Evolutionary conservation across 2,113 vertebrate genomes (phyloP), one percentile per base, ranked within the genome.

Genomic region (Nycticorax nycticorax): DNA sequence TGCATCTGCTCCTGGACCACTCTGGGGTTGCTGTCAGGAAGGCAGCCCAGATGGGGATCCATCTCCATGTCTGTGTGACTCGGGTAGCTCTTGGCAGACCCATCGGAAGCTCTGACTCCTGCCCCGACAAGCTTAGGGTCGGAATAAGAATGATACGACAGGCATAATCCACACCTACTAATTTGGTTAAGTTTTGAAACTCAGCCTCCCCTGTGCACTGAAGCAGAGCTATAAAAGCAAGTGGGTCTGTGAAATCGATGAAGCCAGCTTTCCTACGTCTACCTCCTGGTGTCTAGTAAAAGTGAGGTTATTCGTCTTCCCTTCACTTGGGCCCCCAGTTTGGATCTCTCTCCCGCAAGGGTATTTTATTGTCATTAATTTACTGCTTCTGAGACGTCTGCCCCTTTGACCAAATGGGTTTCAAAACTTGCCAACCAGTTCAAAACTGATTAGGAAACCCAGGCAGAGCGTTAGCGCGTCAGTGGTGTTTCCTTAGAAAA

Each of bases 1-100:
- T 17, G 20, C 10, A 37, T 52, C 56, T 64, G 45, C 26, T 85
- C 27, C 69, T 2, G 2, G 18, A 37, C 15, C 0, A 0, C 22
- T 32, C 53, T 48, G 26, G 30, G 18, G 14, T 22, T 47, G 71
- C 53, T 67, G 47, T 67, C 84, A 52, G 47, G n/a, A 76, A 41
- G 24, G 32, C 41, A 85, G 74, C 41, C 27, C 67, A 41, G 67
- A 22, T 53, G 24, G 30, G 28, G 15, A 39, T 76, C 43, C 75
- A 30, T 71, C 14, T 43, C 62, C 1, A 0, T 63, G 45, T 55
- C 64, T 33, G 11, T 45, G 30, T 43, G 48, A 64, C 72, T 45
- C 12, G 0, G 30, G 48, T 63, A 60, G 19, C 63, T 80, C 66
- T 60, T 88, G 67, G 37, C 73, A 88, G 73, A 50, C n/a, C 17